phyloP scores from a whole-genome alignment of 2,797 vertebrate species.

The Pangasius mekongensis region DNA sequence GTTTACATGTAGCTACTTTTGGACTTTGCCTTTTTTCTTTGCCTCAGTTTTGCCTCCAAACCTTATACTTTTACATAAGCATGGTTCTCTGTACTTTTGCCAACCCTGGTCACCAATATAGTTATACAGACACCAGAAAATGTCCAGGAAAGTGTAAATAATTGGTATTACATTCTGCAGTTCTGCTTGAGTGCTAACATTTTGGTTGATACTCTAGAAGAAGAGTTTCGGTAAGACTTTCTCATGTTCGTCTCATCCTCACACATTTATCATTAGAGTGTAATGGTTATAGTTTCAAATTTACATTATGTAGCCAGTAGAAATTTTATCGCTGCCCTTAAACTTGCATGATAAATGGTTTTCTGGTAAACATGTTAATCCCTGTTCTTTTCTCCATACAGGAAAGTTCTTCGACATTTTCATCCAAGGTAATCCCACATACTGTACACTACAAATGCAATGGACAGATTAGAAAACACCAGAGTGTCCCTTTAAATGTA shows the following conservation, averaged over 20 bases:
- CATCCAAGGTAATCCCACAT: not conserved
- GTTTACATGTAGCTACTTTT: not conserved
- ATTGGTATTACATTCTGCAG: not conserved
- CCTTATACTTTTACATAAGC: not conserved
- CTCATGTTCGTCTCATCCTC: not conserved
- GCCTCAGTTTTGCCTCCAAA: not conserved
- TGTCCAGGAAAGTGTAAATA: not conserved
- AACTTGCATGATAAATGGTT: not conserved
- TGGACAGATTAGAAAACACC: not conserved
- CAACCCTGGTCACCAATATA: not conserved
- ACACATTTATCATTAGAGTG: not conserved
- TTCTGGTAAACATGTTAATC: not conserved
- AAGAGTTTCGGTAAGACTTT: not conserved
- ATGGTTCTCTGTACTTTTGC: not conserved
- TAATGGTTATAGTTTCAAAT: not conserved
- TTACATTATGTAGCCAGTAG: not conserved
- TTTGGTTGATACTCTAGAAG: not conserved
- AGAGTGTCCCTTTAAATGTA: not conserved
- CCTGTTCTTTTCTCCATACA: not conserved
- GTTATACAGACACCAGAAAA: not conserved
- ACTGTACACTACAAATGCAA: not conserved
- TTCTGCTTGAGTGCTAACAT: not conserved
- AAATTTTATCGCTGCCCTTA: not conserved
- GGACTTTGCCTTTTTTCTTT: not conserved
- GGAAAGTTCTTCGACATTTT: not conserved